Evolutionary conservation across 2,888 invertebrate genomes (phyloP).

Genomic region (Platerodrilus igneus): DNA sequence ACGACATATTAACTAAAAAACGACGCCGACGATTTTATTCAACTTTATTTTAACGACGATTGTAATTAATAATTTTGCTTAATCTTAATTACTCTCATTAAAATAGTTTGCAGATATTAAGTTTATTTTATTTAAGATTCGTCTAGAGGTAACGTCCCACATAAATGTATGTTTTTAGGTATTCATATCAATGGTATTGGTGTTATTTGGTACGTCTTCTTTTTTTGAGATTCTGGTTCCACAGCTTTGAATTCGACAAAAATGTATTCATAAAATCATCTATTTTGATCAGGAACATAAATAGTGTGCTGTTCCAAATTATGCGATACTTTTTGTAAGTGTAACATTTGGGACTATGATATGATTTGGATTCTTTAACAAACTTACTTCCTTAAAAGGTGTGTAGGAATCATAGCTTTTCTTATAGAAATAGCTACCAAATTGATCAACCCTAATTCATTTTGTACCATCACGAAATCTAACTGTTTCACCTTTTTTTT

Average conservation of each 20-base stretch:
- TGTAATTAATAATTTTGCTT: no score
- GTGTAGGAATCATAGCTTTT: conserved; percentile 5
- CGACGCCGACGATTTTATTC: no score
- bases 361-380: conserved; percentile 5
- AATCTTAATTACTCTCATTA: no score
- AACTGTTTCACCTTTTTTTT: conserved; percentile 26
- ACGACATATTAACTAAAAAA: no score
- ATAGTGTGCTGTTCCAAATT: not conserved
- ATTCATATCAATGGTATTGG: no score
- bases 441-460: conserved; percentile 31
- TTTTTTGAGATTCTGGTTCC: not conserved
- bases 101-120: no score
- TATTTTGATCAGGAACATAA: not conserved
- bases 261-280: conserved; percentile 1
- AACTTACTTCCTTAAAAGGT: conserved; percentile 7
- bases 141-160: no score
- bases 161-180: no score
- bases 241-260: not conserved
- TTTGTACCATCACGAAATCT: conserved; percentile 27
- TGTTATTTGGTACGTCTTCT: conserved; percentile 1
- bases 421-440: conserved; percentile 20
- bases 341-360: no score
- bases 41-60: no score
- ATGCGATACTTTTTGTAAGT: no score
- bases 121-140: no score